Conservation (phyloP, 2,888 invertebrate genomes). For the Caenorhabditis sp. region DNA sequence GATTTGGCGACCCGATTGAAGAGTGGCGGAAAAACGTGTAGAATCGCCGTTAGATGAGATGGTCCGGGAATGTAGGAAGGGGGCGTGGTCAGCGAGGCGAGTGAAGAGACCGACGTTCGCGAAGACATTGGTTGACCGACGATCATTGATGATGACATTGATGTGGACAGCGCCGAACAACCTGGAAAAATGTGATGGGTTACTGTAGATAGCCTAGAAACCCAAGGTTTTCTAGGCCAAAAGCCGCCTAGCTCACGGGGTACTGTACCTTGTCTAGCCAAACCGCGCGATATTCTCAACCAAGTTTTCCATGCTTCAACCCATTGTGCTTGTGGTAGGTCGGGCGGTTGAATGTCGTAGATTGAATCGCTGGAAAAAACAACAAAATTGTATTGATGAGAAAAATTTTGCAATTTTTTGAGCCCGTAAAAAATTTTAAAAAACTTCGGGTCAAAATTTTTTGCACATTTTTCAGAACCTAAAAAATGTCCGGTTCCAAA, state of each 20-base stretch:
- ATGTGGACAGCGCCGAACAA: conserved; percentile 27
- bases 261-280: conserved; percentile 35
- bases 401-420: no score
- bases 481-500: no score
- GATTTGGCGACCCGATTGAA: conserved; percentile 74
- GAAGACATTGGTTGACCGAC: conserved; percentile 19
- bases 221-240: no score
- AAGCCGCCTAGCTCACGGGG: no score
- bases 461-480: no score
- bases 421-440: no score
- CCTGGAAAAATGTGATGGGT: no score
- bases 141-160: conserved; percentile 10
- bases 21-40: conserved; percentile 93
- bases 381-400: no score
- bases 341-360: conserved; percentile 36
- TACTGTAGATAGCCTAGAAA: no score
- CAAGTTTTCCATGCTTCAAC: conserved; percentile 63
- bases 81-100: conserved; percentile 16
- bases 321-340: conserved; percentile 64
- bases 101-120: conserved; percentile 23
- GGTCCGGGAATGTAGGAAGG: conserved; percentile 84
- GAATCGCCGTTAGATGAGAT: conserved; percentile 89
- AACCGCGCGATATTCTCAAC: conserved; percentile 44
- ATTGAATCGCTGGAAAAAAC: conserved; percentile 28
- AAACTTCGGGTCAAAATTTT: no score